These are phyloP conservation scores for Eidolon helvum DNA, from an alignment of 2,113 vertebrate species.

Conservation along the genomic window DNA sequence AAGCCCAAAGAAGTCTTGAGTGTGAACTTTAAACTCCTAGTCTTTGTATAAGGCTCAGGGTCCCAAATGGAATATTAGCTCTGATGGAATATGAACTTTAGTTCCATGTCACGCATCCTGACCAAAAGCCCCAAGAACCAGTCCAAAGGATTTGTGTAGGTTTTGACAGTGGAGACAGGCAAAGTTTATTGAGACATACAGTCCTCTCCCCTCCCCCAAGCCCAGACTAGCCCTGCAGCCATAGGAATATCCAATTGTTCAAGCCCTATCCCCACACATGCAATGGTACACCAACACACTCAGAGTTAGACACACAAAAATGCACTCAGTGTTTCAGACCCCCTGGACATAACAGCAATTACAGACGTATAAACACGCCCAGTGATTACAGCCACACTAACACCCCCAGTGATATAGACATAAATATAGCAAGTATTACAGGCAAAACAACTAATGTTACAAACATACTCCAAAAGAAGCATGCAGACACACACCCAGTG, in stretches of 20 bases:
- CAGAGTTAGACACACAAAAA: constrained; percentile 47
- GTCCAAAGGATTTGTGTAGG: neutral
- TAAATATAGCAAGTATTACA: constrained; percentile 17
- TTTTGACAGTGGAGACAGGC: neutral
- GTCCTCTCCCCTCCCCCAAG: neutral
- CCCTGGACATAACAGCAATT: constrained; percentile 12
- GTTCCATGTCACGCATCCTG: neutral
- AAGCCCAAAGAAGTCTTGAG: neutral
- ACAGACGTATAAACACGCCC: neutral
- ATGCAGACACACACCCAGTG: constrained; percentile 52
- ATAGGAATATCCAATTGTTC: neutral
- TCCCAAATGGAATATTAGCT: neutral
- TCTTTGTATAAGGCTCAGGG: neutral
- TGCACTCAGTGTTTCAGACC: neutral
- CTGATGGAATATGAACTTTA: neutral
- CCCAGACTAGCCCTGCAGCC: neutral
- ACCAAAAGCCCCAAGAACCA: neutral
- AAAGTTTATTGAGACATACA: neutral
- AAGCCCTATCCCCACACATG: neutral
- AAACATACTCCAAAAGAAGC: constrained; percentile 43
- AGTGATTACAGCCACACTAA: neutral
- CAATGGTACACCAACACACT: constrained; percentile 2
- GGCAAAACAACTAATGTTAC: constrained; percentile 59
- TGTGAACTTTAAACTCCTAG: constrained; percentile 37
- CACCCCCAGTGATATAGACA: constrained; percentile 32